phyloP scores from a whole-genome alignment of 1,140 invertebrate genomes.

The Megalonaias nervosa region DNA sequence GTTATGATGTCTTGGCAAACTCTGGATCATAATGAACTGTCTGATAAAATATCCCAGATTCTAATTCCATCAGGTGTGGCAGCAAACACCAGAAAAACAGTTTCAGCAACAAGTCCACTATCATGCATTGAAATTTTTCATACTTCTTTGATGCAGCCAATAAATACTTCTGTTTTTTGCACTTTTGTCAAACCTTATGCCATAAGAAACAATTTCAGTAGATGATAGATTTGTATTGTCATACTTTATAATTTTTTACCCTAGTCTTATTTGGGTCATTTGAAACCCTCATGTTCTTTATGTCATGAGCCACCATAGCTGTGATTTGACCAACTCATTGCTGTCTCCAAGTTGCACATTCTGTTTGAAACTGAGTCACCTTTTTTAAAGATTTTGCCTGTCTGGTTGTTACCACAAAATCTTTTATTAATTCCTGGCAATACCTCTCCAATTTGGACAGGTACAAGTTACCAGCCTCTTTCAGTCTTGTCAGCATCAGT shows the following conservation, averaged over 20 bases:
- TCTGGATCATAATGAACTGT: conserved; percentile 7
- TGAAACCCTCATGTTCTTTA: background rate
- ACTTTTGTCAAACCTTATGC: too few species aligned
- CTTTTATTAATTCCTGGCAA: conserved; percentile 4
- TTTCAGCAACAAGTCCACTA: conserved; percentile 19
- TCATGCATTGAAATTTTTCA: background rate
- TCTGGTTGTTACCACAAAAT: background rate
- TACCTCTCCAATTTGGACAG: conserved; percentile 7
- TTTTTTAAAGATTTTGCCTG: background rate
- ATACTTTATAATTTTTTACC: conserved; percentile 6
- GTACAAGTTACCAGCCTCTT: too few species aligned
- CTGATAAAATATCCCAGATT: background rate
- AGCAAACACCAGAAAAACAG: conserved; percentile 8
- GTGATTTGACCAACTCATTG: conserved; percentile 14
- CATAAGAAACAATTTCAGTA: too few species aligned
- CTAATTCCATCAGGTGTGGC: conserved; percentile 15
- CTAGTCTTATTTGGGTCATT: background rate
- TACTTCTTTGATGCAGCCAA: conserved; percentile 6
- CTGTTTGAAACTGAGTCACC: conserved; percentile 8
- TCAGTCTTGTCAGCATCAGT: too few species aligned
- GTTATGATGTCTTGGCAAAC: conserved; percentile 2
- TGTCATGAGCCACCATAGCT: conserved; percentile 12
- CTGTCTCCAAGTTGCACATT: conserved; percentile 6
- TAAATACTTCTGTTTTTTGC: background rate
- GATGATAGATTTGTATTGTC: background rate